Conservation (phyloP, 2,888 invertebrate species). For the Asteroscopus sphinx region DNA sequence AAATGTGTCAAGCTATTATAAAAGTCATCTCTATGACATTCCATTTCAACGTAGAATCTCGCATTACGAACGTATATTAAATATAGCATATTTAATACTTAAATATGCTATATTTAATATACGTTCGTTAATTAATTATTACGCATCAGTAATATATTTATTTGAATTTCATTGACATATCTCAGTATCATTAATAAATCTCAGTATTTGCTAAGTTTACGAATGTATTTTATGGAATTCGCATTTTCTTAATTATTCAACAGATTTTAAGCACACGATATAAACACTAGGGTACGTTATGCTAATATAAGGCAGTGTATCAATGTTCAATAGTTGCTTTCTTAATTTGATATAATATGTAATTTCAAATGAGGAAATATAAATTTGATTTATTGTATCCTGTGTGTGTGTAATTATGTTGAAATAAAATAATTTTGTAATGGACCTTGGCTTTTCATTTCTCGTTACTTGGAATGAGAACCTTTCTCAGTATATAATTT, state of each 20-base stretch:
- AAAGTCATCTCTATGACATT: constrained; percentile 42
- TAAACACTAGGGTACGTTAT: constrained; percentile 9
- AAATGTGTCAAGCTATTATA: constrained; percentile 43
- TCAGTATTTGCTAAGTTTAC: constrained; percentile 49
- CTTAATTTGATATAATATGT: constrained; percentile 23
- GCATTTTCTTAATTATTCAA: constrained; percentile 42
- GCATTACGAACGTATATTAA: too few species aligned
- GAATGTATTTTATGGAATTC: constrained; percentile 34
- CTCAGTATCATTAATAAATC: too few species aligned
- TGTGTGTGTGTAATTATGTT: constrained; percentile 63
- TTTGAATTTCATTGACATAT: constrained; percentile 39
- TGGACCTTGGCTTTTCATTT: constrained; percentile 43
- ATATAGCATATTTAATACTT: too few species aligned
- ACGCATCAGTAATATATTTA: constrained; percentile 28
- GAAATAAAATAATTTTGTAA: constrained; percentile 67
- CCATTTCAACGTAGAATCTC: constrained; percentile 53
- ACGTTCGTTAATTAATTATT: constrained; percentile 19
- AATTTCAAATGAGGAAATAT: constrained; percentile 28
- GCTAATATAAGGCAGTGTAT: constrained; percentile 6
- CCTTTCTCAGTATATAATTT: too few species aligned
- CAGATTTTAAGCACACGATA: constrained; percentile 42
- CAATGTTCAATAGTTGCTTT: constrained; percentile 17
- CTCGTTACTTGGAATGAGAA: neutral
- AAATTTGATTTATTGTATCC: constrained; percentile 54
- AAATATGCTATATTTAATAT: constrained; percentile 47